Percentiles rank a stretch among this genome's conserved stretches.
Conservation (phyloP, 2,888 invertebrate genomes). For the Scelioninae gen. 1 region DNA sequence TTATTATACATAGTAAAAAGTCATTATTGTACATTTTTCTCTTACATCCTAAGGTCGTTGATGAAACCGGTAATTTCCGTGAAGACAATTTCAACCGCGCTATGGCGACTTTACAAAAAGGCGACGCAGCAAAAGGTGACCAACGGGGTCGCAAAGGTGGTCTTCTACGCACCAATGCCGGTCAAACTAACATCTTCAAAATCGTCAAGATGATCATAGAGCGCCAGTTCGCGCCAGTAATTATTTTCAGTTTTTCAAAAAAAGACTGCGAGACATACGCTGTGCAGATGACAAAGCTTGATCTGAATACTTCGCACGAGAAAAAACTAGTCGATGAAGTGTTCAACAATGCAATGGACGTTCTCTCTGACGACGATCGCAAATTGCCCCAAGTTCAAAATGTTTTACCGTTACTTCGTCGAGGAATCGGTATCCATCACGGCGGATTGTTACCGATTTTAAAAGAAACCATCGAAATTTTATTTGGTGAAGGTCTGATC, state of each 20-base stretch:
- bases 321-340: conserved; percentile 98
- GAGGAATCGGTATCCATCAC: conserved; percentile 99
- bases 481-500: conserved; percentile 98
- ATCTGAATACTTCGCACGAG: conserved; percentile 98
- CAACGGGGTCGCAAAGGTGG: too few relatives aligned
- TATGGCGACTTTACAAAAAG: too few relatives aligned
- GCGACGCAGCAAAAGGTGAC: too few relatives aligned
- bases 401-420: conserved; percentile 94
- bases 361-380: conserved; percentile 96
- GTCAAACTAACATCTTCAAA: conserved; percentile 95
- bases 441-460: conserved; percentile 97
- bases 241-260: conserved; percentile 99
- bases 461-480: conserved; percentile 99
- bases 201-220: conserved; percentile 99
- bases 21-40: too few relatives aligned
- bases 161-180: too few relatives aligned
- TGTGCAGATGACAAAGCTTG: conserved; percentile 97
- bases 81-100: too few relatives aligned
- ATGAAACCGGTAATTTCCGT: too few relatives aligned
- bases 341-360: conserved; percentile 98
- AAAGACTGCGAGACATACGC: conserved; percentile 99
- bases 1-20: too few relatives aligned
- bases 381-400: conserved; percentile 97
- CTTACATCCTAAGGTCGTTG: too few relatives aligned
- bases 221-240: conserved; percentile 97